Percentiles rank a stretch among this genome's conserved stretches.
Evolutionary conservation across 2,113 vertebrate species (phyloP).

Genomic region (Etheostoma spectabile): DNA sequence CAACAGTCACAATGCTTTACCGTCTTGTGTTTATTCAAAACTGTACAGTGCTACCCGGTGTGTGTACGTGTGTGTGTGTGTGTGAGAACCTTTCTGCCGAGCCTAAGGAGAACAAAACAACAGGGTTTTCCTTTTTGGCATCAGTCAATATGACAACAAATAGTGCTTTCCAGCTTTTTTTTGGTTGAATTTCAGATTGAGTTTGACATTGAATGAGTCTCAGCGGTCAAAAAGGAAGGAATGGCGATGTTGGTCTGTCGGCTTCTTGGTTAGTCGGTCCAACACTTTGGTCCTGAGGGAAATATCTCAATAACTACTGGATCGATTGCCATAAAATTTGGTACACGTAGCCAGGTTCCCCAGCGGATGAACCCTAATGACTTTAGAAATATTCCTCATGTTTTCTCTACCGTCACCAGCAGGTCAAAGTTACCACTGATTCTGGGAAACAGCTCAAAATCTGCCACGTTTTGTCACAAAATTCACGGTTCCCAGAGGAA

Average conservation of each 20-base stretch:
- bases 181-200: background rate
- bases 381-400: no score
- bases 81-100: background rate
- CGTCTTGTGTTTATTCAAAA: background rate
- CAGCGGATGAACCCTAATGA: background rate
- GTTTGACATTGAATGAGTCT: background rate
- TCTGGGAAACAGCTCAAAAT: no score
- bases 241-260: background rate
- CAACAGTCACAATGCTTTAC: slow-evolving; percentile 6
- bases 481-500: no score
- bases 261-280: background rate
- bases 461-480: no score
- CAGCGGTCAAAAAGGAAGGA: background rate
- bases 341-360: background rate
- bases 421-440: no score
- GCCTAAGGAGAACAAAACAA: background rate
- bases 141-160: background rate
- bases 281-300: background rate
- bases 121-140: background rate
- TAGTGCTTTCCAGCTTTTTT: background rate
- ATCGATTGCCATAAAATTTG: background rate
- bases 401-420: no score
- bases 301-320: background rate
- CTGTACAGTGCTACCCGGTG: background rate
- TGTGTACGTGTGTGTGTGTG: background rate